These are phyloP conservation scores for Prunella himalayana DNA, from an alignment of 2,113 vertebrate species.

Conservation along the genomic window DNA sequence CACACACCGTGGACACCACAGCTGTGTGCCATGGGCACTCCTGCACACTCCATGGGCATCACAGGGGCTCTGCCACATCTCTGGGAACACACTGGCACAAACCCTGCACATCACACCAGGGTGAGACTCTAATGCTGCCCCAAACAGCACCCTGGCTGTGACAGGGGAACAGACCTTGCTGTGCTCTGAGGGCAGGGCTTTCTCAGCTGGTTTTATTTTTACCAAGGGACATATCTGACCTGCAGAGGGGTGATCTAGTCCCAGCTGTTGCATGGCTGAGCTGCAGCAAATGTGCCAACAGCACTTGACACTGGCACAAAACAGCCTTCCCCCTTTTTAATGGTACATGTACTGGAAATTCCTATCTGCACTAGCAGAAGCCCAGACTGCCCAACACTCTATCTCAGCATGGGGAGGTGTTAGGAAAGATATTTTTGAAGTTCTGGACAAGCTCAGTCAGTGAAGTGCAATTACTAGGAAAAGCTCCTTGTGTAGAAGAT, in stretches of 20 bases:
- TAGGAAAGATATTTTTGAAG: background rate
- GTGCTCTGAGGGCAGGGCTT: background rate
- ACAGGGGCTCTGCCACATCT: background rate
- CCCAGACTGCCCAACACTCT: background rate
- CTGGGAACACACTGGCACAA: rapidly evolving
- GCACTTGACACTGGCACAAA: background rate
- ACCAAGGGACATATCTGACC: background rate
- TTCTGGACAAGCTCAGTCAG: background rate
- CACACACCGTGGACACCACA: background rate
- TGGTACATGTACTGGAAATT: background rate
- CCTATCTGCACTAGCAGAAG: background rate
- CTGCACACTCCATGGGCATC: background rate
- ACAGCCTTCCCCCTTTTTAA: background rate
- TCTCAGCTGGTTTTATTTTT: background rate
- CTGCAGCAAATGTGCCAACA: rapidly evolving
- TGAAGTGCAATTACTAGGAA: background rate
- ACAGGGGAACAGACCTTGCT: background rate
- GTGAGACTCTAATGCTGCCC: background rate
- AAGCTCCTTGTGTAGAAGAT: background rate
- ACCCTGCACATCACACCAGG: rapidly evolving
- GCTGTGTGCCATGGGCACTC: background rate
- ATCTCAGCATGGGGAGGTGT: background rate
- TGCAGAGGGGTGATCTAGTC: background rate
- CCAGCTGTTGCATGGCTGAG: background rate
- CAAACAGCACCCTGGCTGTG: background rate